Percentiles rank a stretch among this genome's conserved stretches.
phyloP scores from a whole-genome alignment of 2,888 invertebrate genomes.

The Achlya flavicornis region DNA sequence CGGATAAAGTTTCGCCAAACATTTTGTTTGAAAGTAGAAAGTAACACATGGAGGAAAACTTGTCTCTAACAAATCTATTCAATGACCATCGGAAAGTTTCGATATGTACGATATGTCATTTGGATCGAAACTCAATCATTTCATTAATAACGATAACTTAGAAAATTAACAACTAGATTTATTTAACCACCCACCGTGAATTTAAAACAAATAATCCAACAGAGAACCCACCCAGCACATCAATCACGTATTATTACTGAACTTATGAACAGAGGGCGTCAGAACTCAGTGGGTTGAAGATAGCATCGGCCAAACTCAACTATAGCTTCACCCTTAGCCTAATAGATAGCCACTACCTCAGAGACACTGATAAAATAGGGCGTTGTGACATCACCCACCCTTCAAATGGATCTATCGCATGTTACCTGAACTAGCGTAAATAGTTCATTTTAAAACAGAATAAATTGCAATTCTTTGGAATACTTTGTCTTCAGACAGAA shows the following conservation, averaged over 20 bases:
- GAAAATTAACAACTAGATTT: not conserved
- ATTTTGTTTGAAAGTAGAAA: slow-evolving; percentile 1
- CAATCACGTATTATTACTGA: not conserved
- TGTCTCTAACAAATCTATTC: slow-evolving; percentile 1
- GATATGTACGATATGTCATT: not conserved
- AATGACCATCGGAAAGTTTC: not conserved
- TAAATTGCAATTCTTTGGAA: not conserved
- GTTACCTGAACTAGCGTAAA: not conserved
- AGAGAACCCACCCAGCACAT: not conserved
- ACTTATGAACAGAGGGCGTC: not conserved
- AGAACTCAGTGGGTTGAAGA: not conserved
- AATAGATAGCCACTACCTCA: not conserved
- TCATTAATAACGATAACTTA: not conserved
- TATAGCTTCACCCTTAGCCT: not conserved
- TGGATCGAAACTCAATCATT: not conserved
- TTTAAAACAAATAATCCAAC: not conserved
- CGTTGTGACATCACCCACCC: not conserved
- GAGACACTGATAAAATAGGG: not conserved
- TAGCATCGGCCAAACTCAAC: not conserved
- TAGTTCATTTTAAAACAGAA: slow-evolving; percentile 2
- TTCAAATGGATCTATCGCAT: slow-evolving; percentile 5
- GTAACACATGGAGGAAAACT: slow-evolving; percentile 1
- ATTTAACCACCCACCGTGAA: not conserved
- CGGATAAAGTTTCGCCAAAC: not conserved
- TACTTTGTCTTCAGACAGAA: slow-evolving; percentile 1